Conservation (phyloP, 2,888 invertebrate species). For the Listrodromus nycthemerus region DNA sequence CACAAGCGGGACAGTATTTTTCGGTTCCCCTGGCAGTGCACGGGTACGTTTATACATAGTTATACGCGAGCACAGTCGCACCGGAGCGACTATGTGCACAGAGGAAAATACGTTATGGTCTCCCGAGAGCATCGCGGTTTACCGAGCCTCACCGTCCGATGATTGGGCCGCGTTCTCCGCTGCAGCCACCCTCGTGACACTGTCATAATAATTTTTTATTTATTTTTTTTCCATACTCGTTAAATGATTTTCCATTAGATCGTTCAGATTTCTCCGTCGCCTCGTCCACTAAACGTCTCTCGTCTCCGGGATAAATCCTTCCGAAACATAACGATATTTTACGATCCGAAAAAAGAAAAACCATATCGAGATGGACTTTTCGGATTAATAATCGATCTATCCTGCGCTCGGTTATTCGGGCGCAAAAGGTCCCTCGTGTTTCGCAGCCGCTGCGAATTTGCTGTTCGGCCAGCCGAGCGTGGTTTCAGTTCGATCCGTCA, state of each 20-base stretch:
- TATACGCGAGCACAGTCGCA: conserved; percentile 10
- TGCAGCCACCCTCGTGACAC: conserved; percentile 4
- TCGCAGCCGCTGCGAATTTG: conserved; percentile 26
- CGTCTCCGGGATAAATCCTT: background rate
- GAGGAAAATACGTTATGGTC: conserved; percentile 57
- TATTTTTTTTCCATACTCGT: background rate
- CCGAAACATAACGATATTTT: background rate
- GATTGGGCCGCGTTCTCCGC: conserved; percentile 36
- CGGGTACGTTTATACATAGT: conserved; percentile 6
- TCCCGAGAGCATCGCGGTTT: conserved; percentile 59
- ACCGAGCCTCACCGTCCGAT: conserved; percentile 55
- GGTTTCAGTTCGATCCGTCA: conserved; percentile 41
- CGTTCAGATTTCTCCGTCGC: background rate
- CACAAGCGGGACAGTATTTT: conserved; percentile 65
- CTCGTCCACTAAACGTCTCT: background rate
- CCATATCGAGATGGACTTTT: background rate
- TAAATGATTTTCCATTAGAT: conserved; percentile 29
- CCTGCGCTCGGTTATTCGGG: conserved; percentile 2
- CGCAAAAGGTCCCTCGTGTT: conserved; percentile 21
- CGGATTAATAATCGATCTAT: conserved; percentile 30
- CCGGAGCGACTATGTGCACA: conserved; percentile 33
- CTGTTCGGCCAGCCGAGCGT: conserved; percentile 25
- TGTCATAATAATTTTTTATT: conserved; percentile 41
- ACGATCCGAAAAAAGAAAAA: conserved; percentile 2
- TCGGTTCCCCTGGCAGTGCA: conserved; percentile 33